Percentiles rank a stretch among this genome's conserved stretches.
Evolutionary conservation across 2,888 invertebrate species (phyloP).

Genomic region (Cylloceria caligata): DNA sequence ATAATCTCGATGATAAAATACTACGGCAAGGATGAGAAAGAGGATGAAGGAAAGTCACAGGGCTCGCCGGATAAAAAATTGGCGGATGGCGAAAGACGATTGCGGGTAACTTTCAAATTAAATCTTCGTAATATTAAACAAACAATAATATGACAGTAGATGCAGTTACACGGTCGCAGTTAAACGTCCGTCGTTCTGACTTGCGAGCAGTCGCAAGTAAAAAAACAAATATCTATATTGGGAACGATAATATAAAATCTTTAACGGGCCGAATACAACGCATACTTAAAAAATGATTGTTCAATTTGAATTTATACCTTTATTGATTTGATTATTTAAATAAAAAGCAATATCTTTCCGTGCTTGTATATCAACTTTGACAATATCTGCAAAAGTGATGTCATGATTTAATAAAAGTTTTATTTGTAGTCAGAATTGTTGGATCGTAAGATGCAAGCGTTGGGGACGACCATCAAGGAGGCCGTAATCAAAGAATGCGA

Average conservation of each 20-base stretch:
- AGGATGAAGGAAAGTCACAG: constrained; percentile 40
- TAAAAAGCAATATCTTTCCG: too few species aligned
- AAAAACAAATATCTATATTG: too few species aligned
- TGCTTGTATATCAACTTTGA: background rate
- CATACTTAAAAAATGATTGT: background rate
- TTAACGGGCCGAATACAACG: background rate
- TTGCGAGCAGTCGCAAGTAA: too few species aligned
- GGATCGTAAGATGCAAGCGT: constrained; percentile 28
- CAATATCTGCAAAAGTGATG: background rate
- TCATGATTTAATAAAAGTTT: background rate
- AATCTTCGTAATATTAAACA: background rate
- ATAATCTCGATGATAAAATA: constrained; percentile 15
- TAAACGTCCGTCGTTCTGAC: too few species aligned
- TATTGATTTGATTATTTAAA: too few species aligned
- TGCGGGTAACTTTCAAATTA: constrained; percentile 24
- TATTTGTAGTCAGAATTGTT: constrained; percentile 36
- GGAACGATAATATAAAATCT: background rate
- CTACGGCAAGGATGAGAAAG: constrained; percentile 44
- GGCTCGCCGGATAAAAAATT: background rate
- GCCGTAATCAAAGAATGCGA: constrained; percentile 76
- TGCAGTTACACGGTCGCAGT: too few species aligned
- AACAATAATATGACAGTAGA: too few species aligned
- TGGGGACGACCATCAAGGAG: constrained; percentile 60
- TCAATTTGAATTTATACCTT: too few species aligned
- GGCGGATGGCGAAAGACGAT: background rate